phyloP scores from a whole-genome alignment of 2,888 invertebrate genomes.

The Apotomis capreana region DNA sequence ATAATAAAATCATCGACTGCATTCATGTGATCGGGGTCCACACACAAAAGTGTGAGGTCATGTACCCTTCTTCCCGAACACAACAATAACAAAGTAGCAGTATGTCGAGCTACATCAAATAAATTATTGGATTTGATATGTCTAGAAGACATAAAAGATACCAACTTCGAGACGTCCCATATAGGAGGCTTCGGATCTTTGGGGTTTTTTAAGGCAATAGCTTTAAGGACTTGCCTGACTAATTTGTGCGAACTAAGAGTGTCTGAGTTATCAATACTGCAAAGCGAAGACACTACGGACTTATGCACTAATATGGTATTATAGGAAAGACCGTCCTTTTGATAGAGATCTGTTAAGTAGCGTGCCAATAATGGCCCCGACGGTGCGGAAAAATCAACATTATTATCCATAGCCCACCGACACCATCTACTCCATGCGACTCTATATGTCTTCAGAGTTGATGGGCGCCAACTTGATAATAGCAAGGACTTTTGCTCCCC shows the following conservation, averaged over 20 bases:
- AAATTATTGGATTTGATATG: not conserved
- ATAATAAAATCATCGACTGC: not conserved
- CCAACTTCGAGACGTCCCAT: not conserved
- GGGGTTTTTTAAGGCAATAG: not conserved
- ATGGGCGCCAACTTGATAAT: not conserved
- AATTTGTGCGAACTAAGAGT: not conserved
- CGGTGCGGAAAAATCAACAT: not conserved
- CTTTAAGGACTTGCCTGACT: not conserved
- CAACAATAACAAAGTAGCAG: not conserved
- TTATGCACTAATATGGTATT: not conserved
- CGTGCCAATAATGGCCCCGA: not conserved
- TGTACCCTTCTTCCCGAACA: not conserved
- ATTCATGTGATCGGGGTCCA: not conserved
- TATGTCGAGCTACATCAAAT: not conserved
- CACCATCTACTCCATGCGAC: not conserved
- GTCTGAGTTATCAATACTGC: not conserved
- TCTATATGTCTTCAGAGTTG: not conserved
- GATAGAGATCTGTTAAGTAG: not conserved
- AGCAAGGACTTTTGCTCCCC: not conserved
- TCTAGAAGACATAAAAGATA: not conserved
- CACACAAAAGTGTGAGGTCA: not conserved
- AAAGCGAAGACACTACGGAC: not conserved
- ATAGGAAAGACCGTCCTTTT: not conserved
- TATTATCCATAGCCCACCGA: not conserved
- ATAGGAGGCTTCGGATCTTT: not conserved